A percentile compares a stretch with the other conserved stretches of the same genome.
Conservation (phyloP, 1,140 invertebrate species). For the Odontomachus brunneus region DNA sequence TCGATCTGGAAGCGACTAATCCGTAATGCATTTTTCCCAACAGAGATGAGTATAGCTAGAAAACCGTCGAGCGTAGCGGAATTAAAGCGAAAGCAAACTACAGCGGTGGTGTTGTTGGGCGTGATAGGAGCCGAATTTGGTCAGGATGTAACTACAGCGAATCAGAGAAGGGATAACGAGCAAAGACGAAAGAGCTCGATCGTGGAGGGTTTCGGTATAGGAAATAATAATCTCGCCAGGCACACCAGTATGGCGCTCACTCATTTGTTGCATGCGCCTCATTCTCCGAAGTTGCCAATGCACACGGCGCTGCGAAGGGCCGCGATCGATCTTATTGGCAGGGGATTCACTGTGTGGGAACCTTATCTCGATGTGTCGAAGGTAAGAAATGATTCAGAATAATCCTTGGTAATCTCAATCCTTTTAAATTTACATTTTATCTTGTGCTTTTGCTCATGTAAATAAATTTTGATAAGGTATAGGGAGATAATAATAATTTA, state of each 20-base stretch:
- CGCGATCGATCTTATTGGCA: constrained; percentile 97
- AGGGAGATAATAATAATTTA: neutral
- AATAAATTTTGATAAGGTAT: neutral
- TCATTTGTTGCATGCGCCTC: constrained; percentile 95
- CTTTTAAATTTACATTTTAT: neutral
- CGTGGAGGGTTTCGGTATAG: constrained; percentile 96
- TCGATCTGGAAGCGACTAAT: too few species aligned
- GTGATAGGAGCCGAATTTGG: constrained; percentile 99
- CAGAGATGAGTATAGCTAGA: constrained; percentile 87
- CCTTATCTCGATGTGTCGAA: constrained; percentile 98
- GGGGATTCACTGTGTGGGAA: constrained; percentile 99
- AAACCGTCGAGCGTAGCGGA: constrained; percentile 94
- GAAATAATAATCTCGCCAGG: constrained; percentile 95
- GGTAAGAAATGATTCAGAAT: constrained; percentile 67
- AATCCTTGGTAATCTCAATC: neutral
- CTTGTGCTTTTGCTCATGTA: too few species aligned
- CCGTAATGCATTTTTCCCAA: constrained; percentile 38
- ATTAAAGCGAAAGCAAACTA: constrained; percentile 97
- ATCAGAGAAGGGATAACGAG: constrained; percentile 87
- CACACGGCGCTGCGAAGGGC: constrained; percentile 96
- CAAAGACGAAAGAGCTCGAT: constrained; percentile 91
- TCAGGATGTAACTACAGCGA: constrained; percentile 92
- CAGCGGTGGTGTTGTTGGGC: constrained; percentile 97
- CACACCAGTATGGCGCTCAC: constrained; percentile 97
- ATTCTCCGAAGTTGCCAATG: constrained; percentile 92